A percentile compares a stretch with the other conserved stretches of the same genome.
Evolutionary conservation across 2,113 vertebrate species (phyloP).

Genomic region (Lampris megalopsis): DNA sequence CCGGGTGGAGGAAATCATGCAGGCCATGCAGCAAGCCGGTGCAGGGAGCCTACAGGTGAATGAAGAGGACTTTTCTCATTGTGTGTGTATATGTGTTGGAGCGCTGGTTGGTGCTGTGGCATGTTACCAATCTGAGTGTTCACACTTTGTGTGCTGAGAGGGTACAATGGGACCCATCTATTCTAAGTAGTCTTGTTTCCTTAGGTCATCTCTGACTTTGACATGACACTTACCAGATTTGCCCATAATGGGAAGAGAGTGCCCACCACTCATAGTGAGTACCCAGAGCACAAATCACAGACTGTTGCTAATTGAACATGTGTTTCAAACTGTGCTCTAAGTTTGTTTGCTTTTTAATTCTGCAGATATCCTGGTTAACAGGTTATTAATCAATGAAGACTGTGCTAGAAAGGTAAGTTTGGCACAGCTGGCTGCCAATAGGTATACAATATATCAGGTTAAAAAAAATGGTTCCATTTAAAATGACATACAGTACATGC

Average conservation of each 20-base stretch:
- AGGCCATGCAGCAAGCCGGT: constrained; percentile 63
- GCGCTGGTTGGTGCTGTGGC: too few species aligned
- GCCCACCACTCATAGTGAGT: constrained; percentile 91
- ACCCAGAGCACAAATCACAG: not conserved
- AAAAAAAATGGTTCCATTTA: too few species aligned
- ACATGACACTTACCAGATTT: constrained; percentile 91
- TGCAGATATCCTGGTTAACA: constrained; percentile 88
- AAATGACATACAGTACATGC: too few species aligned
- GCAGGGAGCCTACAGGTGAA: constrained; percentile 64
- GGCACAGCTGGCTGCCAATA: too few species aligned
- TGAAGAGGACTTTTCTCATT: not conserved
- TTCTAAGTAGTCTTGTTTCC: constrained; percentile 20
- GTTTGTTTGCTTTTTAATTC: not conserved
- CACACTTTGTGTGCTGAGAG: not conserved
- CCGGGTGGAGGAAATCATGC: constrained; percentile 63
- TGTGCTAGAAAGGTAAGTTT: constrained; percentile 82
- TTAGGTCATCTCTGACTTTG: constrained; percentile 93
- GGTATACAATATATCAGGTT: too few species aligned
- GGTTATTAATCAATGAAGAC: constrained; percentile 85
- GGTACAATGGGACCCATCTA: not conserved
- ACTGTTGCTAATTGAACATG: not conserved
- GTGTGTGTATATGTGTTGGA: too few species aligned
- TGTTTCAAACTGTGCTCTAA: not conserved
- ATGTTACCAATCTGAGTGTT: too few species aligned
- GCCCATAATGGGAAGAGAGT: constrained; percentile 84